Conservation (phyloP, 2,113 vertebrate species). For the Rhinoptilus africanus region DNA sequence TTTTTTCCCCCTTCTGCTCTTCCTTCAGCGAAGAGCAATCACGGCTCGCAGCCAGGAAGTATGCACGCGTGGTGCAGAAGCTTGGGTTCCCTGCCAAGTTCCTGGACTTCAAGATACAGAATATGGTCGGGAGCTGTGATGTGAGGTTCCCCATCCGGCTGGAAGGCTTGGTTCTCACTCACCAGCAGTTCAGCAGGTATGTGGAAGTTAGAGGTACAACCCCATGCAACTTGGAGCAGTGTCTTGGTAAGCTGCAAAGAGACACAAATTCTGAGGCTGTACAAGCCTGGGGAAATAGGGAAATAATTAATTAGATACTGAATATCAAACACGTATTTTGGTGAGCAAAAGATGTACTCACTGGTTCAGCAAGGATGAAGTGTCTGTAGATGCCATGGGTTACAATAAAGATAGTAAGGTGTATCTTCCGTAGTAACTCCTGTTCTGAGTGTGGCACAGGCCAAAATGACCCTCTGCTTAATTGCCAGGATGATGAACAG, state of each 20-base stretch:
- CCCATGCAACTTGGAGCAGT: background rate
- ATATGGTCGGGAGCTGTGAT: slow-evolving; percentile 97
- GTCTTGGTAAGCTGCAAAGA: background rate
- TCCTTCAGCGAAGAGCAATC: slow-evolving; percentile 90
- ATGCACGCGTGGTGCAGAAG: slow-evolving; percentile 93
- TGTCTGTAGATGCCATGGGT: background rate
- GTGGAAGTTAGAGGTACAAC: background rate
- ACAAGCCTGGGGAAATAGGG: background rate
- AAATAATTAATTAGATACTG: background rate
- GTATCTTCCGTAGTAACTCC: background rate
- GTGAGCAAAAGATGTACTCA: too few species aligned
- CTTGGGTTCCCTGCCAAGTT: slow-evolving; percentile 95
- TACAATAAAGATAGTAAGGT: background rate
- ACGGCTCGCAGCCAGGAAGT: slow-evolving; percentile 91
- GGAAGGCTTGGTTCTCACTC: slow-evolving; percentile 90
- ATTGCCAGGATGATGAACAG: background rate
- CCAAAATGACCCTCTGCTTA: background rate
- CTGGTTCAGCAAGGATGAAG: background rate
- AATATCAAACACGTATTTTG: background rate
- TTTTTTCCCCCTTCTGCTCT: background rate
- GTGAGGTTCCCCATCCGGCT: slow-evolving; percentile 92
- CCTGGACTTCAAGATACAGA: slow-evolving; percentile 97
- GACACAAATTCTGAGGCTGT: background rate
- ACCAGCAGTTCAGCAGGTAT: slow-evolving; percentile 95
- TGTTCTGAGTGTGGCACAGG: background rate